Percentiles rank a stretch among this genome's conserved stretches.
phyloP scores from a whole-genome alignment of 2,888 invertebrate species.

The Drosophila affinis region DNA sequence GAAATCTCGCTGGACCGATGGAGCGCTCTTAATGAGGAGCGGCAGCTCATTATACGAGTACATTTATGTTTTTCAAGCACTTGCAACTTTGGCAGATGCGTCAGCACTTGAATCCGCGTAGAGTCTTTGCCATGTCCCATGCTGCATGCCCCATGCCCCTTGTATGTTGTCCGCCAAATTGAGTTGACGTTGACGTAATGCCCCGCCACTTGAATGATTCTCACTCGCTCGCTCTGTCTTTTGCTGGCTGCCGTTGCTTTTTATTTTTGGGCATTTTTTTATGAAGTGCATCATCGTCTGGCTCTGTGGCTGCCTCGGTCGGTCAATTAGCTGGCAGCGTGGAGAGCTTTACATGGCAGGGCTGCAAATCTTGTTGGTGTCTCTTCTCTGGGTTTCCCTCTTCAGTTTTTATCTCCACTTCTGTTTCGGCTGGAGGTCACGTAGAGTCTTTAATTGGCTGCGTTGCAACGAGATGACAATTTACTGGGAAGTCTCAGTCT shows the following conservation, averaged over 20 bases:
- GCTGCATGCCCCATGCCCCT: constrained; percentile 66
- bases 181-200: constrained; percentile 77
- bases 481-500: constrained; percentile 38
- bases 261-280: constrained; percentile 30
- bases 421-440: constrained; percentile 50
- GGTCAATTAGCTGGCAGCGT: constrained; percentile 72
- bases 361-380: constrained; percentile 20
- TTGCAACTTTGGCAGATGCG: constrained; percentile 75
- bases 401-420: constrained; percentile 16
- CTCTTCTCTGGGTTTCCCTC: neutral
- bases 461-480: constrained; percentile 51
- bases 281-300: constrained; percentile 70
- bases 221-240: constrained; percentile 28
- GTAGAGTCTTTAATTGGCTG: constrained; percentile 65
- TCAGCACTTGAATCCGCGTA: constrained; percentile 65
- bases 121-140: constrained; percentile 19
- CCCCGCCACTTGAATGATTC: constrained; percentile 71
- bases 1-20: constrained; percentile 60
- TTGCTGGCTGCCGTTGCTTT: constrained; percentile 30
- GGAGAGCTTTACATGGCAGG: constrained; percentile 57
- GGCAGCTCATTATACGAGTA: constrained; percentile 13
- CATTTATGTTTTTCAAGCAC: constrained; percentile 59
- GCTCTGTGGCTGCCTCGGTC: constrained; percentile 55
- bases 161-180: constrained; percentile 76
- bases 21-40: constrained; percentile 78